Conservation (phyloP, 2,797 vertebrate species). For the Uromys caudimaculatus region DNA sequence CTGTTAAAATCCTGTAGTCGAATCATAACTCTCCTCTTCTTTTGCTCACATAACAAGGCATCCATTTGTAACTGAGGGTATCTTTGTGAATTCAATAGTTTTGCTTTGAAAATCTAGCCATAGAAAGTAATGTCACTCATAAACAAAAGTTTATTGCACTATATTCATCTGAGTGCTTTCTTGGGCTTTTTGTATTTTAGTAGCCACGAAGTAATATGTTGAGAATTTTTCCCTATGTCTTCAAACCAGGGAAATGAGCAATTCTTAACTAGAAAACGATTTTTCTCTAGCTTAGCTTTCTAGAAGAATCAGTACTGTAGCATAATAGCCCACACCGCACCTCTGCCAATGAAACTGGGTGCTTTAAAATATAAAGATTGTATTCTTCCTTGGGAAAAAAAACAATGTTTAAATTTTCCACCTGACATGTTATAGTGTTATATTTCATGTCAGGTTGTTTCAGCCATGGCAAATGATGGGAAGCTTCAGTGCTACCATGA, state of each 20-base stretch:
- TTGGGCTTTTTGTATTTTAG: slow-evolving; percentile 42
- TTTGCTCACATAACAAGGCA: not conserved
- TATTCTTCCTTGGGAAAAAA: slow-evolving; percentile 59
- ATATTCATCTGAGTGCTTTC: not conserved
- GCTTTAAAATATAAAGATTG: slow-evolving; percentile 75
- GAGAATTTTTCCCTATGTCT: slow-evolving; percentile 57
- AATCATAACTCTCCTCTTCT: not conserved
- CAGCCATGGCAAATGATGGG: slow-evolving; percentile 82
- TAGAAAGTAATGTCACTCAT: not conserved
- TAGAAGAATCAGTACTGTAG: slow-evolving; percentile 70
- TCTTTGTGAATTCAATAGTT: not conserved
- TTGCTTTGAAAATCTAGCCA: slow-evolving; percentile 48
- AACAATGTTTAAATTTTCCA: slow-evolving; percentile 86
- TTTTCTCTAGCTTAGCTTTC: slow-evolving; percentile 74
- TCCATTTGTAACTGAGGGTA: not conserved
- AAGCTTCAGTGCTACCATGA: slow-evolving; percentile 76
- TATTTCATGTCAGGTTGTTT: slow-evolving; percentile 83
- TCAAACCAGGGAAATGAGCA: slow-evolving; percentile 46
- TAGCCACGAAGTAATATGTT: slow-evolving; percentile 47
- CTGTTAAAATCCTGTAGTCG: not conserved
- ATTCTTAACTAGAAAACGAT: slow-evolving; percentile 60
- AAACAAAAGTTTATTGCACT: slow-evolving; percentile 38
- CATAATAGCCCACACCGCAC: not conserved
- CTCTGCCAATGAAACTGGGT: not conserved
- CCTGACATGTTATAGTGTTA: slow-evolving; percentile 77